These are phyloP conservation scores for Belgica antarctica DNA, from an alignment of 2,888 invertebrate genomes.

Conservation along the genomic window DNA sequence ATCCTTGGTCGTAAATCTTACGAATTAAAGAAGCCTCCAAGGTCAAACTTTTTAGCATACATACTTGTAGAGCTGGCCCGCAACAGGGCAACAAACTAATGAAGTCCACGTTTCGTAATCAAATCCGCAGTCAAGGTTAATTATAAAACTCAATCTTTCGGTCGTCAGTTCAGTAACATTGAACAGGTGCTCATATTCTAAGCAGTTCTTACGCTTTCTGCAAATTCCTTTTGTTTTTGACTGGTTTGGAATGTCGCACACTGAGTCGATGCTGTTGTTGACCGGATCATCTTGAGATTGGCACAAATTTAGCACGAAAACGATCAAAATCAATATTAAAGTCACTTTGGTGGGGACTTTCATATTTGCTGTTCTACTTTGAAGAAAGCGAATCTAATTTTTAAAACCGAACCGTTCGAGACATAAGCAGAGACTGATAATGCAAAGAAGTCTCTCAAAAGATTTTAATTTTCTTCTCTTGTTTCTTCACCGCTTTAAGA, in stretches of 20 bases:
- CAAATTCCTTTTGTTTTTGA: conserved; percentile 30
- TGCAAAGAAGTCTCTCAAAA: conserved; percentile 7
- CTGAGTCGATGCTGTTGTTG: neutral
- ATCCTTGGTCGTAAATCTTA: neutral
- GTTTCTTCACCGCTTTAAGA: neutral
- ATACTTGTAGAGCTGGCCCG: conserved; percentile 28
- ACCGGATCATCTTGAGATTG: neutral
- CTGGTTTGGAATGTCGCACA: conserved; percentile 38
- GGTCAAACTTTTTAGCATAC: neutral
- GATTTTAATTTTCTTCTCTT: neutral
- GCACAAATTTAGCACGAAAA: neutral
- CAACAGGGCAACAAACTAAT: conserved; percentile 31
- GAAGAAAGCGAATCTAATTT: too few relatives aligned
- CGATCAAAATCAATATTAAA: too few relatives aligned
- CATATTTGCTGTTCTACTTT: neutral
- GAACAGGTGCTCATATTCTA: conserved; percentile 28
- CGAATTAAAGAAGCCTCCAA: neutral
- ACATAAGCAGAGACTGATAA: neutral
- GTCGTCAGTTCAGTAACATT: conserved; percentile 34
- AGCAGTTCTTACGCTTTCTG: neutral
- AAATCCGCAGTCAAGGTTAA: conserved; percentile 31
- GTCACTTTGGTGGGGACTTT: too few relatives aligned
- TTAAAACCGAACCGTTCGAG: neutral
- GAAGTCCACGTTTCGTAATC: conserved; percentile 26
- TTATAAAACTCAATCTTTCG: conserved; percentile 27